Evolutionary conservation across 2,888 invertebrate genomes (phyloP).

Genomic region (Lydus trimaculatus): DNA sequence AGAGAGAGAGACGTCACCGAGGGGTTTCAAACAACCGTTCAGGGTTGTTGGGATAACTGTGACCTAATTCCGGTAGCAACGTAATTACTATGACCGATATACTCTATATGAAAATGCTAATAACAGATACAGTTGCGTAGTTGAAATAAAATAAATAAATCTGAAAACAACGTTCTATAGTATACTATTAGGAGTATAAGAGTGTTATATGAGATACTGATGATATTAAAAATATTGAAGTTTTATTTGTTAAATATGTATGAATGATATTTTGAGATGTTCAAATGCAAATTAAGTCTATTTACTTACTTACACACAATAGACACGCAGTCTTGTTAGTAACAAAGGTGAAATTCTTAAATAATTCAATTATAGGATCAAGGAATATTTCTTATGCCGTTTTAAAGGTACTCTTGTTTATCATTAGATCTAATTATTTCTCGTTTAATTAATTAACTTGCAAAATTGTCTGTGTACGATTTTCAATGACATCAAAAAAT

Average conservation of each 20-base stretch:
- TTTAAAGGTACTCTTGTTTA: background rate
- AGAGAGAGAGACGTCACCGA: background rate
- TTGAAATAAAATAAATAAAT: background rate
- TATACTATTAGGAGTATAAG: too few species aligned
- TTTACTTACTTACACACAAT: too few species aligned
- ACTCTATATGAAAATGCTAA: slow-evolving; percentile 1
- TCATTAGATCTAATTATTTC: background rate
- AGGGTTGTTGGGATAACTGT: background rate
- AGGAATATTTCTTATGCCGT: background rate
- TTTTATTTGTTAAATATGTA: background rate
- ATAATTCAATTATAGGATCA: background rate
- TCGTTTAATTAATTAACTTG: too few species aligned
- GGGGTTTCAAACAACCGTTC: background rate
- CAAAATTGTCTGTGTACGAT: too few species aligned
- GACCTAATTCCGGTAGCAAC: background rate
- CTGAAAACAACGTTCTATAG: background rate
- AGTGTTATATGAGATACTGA: background rate
- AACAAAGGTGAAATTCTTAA: background rate
- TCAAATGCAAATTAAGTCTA: background rate
- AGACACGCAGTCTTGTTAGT: background rate
- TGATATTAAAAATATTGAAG: background rate
- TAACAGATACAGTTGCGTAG: background rate
- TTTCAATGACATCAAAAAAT: too few species aligned
- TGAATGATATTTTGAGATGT: background rate
- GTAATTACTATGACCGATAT: background rate